Conservation (phyloP, 2,888 invertebrate species). For the Alcis repandata region DNA sequence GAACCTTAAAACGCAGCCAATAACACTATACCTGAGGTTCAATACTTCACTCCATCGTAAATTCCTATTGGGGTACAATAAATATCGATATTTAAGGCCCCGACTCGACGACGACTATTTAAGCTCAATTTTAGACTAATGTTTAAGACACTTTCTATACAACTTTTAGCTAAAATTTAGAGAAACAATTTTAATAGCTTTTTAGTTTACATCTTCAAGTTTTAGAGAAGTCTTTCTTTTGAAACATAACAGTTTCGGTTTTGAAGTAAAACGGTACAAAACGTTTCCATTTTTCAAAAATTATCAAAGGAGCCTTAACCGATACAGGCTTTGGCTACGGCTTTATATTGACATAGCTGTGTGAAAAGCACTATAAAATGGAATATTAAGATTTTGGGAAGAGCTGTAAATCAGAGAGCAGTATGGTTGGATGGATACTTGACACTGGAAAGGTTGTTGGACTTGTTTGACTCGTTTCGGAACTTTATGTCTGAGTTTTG, state of each 20-base stretch:
- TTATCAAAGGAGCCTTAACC: conserved; percentile 25
- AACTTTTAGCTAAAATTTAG: too few species aligned
- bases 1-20: conserved; percentile 9
- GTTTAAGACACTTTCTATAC: not conserved
- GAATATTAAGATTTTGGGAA: conserved; percentile 44
- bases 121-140: not conserved
- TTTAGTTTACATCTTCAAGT: too few species aligned
- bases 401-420: conserved; percentile 41
- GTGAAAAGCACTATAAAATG: conserved; percentile 51
- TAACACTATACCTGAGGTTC: conserved; percentile 39
- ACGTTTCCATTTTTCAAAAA: too few species aligned
- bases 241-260: too few species aligned
- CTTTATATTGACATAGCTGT: conserved; percentile 54
- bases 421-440: conserved; percentile 23
- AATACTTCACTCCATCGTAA: conserved; percentile 55
- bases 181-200: not conserved
- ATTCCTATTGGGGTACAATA: conserved; percentile 58
- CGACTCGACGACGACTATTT: not conserved
- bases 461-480: conserved; percentile 28
- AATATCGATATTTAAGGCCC: conserved; percentile 47
- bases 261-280: too few species aligned
- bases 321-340: conserved; percentile 42
- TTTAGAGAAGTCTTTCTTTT: too few species aligned
- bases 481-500: conserved; percentile 26
- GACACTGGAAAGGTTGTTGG: conserved; percentile 23